A percentile compares a stretch with the other conserved stretches of the same genome.
Conservation (phyloP, 2,113 vertebrate species). For the Mola mola region DNA sequence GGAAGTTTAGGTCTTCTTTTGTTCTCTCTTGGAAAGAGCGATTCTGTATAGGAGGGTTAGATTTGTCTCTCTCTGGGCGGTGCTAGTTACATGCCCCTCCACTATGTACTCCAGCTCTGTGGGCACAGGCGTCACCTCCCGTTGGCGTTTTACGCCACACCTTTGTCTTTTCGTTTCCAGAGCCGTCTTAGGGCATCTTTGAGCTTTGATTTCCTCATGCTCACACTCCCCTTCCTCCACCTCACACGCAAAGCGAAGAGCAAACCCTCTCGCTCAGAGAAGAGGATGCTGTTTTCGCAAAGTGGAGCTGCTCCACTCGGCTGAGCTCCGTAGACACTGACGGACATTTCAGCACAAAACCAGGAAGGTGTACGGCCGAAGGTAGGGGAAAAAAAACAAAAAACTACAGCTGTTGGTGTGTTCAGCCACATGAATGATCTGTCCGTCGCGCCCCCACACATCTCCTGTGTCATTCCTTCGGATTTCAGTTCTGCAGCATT, state of each 20-base stretch:
- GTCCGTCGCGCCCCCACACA: constrained; percentile 34
- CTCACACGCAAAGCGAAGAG: constrained; percentile 3
- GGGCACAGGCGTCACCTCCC: constrained; percentile 75
- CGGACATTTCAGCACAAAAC: constrained; percentile 50
- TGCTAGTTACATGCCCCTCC: constrained; percentile 38
- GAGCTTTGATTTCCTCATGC: constrained; percentile 23
- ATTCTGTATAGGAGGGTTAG: constrained; percentile 8
- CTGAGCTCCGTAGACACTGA: constrained; percentile 35
- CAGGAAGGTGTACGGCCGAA: constrained; percentile 38
- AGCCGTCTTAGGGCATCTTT: constrained; percentile 46
- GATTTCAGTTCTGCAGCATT: constrained; percentile 32
- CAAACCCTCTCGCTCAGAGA: background rate
- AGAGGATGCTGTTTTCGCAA: constrained; percentile 38
- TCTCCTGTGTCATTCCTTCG: constrained; percentile 23
- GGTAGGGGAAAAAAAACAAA: constrained; percentile 19
- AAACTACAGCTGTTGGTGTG: constrained; percentile 15
- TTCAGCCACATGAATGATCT: constrained; percentile 23
- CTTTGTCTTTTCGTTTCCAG: constrained; percentile 68
- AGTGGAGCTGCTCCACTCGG: constrained; percentile 38
- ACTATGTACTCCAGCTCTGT: constrained; percentile 62
- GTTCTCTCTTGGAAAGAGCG: background rate
- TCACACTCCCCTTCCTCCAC: constrained; percentile 18
- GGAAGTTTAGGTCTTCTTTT: constrained; percentile 15
- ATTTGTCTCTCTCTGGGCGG: constrained; percentile 62
- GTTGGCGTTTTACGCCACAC: constrained; percentile 52